Conservation (phyloP, 2,113 vertebrate species). For the Pandion haliaetus region DNA sequence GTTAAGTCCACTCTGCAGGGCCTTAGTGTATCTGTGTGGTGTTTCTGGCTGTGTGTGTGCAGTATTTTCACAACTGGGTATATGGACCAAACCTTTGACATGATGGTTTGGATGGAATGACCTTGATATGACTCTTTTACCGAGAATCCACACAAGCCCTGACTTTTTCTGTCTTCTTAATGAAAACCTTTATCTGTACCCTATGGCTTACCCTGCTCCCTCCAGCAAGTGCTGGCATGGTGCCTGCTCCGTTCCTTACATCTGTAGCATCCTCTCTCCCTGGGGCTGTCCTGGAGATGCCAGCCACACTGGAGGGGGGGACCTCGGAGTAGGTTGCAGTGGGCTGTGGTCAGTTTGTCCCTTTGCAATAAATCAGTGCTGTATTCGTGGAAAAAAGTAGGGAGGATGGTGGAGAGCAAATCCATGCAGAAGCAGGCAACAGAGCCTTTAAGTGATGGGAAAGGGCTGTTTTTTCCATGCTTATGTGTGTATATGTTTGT, state of each 20-base stretch:
- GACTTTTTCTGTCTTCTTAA: background rate
- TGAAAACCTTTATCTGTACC: background rate
- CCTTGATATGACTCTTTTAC: background rate
- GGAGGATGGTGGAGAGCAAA: background rate
- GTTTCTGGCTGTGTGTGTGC: background rate
- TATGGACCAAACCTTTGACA: background rate
- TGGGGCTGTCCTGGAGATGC: background rate
- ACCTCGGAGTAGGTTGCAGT: background rate
- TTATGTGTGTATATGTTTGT: background rate
- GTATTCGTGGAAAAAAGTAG: background rate
- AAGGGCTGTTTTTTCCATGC: background rate
- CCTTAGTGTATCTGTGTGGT: background rate
- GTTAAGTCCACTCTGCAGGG: background rate
- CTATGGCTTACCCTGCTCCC: background rate
- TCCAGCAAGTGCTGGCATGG: rapidly evolving
- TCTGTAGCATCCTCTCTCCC: background rate
- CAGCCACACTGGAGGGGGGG: background rate
- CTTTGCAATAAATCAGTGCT: background rate
- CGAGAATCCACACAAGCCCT: background rate
- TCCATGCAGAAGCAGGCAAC: background rate
- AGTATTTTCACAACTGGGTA: background rate
- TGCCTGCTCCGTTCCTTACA: background rate
- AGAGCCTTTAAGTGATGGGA: background rate
- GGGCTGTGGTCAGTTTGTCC: background rate
- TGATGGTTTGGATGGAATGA: background rate